phyloP scores from a whole-genome alignment of 2,888 invertebrate genomes.

The Synergus japonicus region DNA sequence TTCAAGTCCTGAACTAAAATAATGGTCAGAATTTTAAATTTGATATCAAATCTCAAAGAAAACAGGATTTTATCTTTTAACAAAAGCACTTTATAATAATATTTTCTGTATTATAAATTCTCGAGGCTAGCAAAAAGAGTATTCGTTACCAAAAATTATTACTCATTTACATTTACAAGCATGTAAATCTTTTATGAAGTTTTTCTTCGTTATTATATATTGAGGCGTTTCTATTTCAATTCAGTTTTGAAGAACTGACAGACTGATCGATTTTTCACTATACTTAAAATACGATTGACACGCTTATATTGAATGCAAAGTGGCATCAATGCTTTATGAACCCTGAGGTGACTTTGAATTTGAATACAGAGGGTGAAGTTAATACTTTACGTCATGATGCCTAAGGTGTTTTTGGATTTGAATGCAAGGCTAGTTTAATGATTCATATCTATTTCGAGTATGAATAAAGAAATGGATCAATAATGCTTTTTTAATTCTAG shows the following conservation, averaged over 20 bases:
- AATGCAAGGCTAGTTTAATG: constrained; percentile 16
- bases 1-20: neutral
- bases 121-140: too few species aligned
- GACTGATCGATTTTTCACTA: constrained; percentile 26
- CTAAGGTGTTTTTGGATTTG: constrained; percentile 4
- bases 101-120: too few species aligned
- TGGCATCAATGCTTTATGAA: constrained; percentile 33
- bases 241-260: constrained; percentile 23
- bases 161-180: too few species aligned
- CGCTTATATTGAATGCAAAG: constrained; percentile 29
- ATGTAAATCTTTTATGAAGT: too few species aligned
- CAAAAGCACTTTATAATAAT: too few species aligned
- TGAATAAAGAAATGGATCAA: neutral
- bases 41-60: too few species aligned
- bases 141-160: too few species aligned
- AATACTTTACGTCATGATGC: constrained; percentile 21
- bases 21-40: too few species aligned
- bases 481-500: neutral
- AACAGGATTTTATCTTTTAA: too few species aligned
- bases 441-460: constrained; percentile 7
- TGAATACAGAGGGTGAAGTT: constrained; percentile 29
- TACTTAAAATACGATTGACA: constrained; percentile 29
- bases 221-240: constrained; percentile 10
- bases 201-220: neutral
- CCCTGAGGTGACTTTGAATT: constrained; percentile 26